phyloP scores from a whole-genome alignment of 2,113 vertebrate genomes.

The Phycodurus eques region DNA sequence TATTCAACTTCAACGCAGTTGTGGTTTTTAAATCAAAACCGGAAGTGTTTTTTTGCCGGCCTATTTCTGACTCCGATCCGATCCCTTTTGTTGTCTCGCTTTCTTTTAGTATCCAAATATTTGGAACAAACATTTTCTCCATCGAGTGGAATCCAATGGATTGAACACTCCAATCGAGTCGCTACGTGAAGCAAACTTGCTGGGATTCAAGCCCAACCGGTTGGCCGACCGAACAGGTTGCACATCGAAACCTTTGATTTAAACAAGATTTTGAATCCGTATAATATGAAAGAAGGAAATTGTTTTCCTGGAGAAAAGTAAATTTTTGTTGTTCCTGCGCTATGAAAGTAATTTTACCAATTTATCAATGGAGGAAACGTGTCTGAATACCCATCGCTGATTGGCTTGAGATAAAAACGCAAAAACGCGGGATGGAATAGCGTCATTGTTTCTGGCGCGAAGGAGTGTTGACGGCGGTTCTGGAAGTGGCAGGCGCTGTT shows the following conservation, averaged over 20 bases:
- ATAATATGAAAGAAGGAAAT: background rate
- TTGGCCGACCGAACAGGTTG: background rate
- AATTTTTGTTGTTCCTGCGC: background rate
- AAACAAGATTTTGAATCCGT: background rate
- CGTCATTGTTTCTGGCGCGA: constrained; percentile 16
- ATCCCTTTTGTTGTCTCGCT: background rate
- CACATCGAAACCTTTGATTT: background rate
- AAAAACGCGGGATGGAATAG: constrained; percentile 11
- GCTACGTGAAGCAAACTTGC: no score
- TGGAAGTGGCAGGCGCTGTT: constrained; percentile 12
- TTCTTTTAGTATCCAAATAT: no score
- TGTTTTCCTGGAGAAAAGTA: background rate
- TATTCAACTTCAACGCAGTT: no score
- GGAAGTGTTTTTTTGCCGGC: background rate
- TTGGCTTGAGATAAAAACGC: background rate
- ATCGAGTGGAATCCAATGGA: background rate
- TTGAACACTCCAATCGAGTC: no score
- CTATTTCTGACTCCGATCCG: background rate
- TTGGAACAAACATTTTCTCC: background rate
- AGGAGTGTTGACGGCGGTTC: background rate
- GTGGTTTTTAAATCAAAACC: no score
- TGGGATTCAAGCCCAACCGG: background rate
- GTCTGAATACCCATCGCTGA: background rate
- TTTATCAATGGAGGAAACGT: background rate
- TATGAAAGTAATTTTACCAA: background rate